These are phyloP conservation scores for Tribolium madens DNA, from an alignment of 1,140 invertebrate genomes.

Conservation along the genomic window DNA sequence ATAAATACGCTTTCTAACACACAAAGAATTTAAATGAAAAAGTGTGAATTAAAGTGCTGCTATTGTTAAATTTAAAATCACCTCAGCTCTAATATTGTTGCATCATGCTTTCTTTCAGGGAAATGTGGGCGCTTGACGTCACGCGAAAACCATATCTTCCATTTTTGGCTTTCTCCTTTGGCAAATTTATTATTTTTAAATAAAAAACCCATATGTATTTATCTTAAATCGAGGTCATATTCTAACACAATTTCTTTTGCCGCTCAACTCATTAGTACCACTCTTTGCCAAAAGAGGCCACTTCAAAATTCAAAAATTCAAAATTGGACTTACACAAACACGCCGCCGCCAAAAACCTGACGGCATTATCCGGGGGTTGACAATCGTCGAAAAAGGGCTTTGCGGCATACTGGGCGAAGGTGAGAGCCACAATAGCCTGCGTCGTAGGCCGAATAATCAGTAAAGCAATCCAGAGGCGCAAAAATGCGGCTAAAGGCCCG, in stretches of 20 bases:
- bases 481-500: slow-evolving; percentile 89
- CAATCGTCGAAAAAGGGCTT: slow-evolving; percentile 88
- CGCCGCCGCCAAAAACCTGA: slow-evolving; percentile 78
- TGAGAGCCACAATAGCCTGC: slow-evolving; percentile 86
- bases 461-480: slow-evolving; percentile 88
- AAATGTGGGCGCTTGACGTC: neutral
- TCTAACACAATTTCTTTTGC: too few species aligned
- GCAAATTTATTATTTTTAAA: neutral
- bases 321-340: slow-evolving; percentile 78
- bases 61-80: neutral
- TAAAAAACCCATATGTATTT: neutral
- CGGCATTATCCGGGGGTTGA: slow-evolving; percentile 73
- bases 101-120: neutral
- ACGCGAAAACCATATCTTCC: neutral
- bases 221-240: neutral
- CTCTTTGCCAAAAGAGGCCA: neutral
- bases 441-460: slow-evolving; percentile 87
- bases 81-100: neutral
- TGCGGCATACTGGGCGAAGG: slow-evolving; percentile 82
- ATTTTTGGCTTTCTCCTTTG: too few species aligned
- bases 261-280: neutral
- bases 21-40: too few species aligned
- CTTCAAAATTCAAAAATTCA: slow-evolving; percentile 11
- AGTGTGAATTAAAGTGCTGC: too few species aligned
- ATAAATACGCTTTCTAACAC: too few species aligned